Percentiles rank a stretch among this genome's conserved stretches.
phyloP scores from a whole-genome alignment of 2,888 invertebrate species.

The Campopleginae sp. region DNA sequence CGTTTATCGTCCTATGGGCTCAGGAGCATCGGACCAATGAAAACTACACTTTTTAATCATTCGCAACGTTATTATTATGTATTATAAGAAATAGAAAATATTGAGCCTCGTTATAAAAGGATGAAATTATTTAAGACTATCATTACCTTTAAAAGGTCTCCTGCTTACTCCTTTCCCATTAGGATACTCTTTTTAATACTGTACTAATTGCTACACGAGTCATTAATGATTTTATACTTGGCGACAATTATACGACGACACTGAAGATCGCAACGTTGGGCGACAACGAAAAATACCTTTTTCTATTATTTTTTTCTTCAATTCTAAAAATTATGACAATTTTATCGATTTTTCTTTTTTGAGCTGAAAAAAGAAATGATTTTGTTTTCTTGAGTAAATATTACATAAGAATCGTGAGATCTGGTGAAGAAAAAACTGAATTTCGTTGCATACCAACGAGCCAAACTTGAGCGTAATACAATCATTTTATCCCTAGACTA shows the following conservation, averaged over 20 bases:
- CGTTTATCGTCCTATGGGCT: constrained; percentile 20
- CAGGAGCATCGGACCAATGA: constrained; percentile 20
- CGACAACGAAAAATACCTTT: no score
- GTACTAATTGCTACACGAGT: not conserved
- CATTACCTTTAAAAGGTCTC: constrained; percentile 3
- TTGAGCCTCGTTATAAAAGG: constrained; percentile 13
- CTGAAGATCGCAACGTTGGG: no score
- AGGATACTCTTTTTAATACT: not conserved
- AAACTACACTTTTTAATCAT: constrained; percentile 20
- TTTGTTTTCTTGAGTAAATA: no score
- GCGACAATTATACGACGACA: no score
- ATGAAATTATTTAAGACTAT: not conserved
- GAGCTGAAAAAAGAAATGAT: no score
- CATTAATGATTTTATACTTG: not conserved
- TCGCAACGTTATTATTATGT: constrained; percentile 18
- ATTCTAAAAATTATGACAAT: no score
- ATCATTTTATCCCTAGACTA: not conserved
- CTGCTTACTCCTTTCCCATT: constrained; percentile 1
- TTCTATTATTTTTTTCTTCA: no score
- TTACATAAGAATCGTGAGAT: no score
- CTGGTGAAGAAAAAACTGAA: no score
- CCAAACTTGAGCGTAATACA: no score
- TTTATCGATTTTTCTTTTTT: no score
- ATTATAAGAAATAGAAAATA: constrained; percentile 34
- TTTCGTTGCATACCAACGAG: no score